Evolutionary conservation across 2,888 invertebrate genomes (phyloP).

Genomic region (Drosophila mercatorum): DNA sequence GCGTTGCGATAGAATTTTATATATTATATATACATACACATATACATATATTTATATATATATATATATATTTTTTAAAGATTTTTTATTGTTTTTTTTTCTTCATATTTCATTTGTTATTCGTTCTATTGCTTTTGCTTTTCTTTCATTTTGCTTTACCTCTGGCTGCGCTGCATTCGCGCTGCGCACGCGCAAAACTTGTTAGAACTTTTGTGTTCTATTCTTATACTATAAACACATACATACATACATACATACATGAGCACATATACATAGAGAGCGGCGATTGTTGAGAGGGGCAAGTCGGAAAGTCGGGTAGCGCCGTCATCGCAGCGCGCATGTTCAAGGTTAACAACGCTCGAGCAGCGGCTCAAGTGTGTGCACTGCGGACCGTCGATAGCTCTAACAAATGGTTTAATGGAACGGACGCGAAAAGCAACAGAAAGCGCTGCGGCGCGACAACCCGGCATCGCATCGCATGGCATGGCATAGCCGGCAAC

Average conservation of each 20-base stretch:
- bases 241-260: neutral
- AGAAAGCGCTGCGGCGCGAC: conserved; percentile 6
- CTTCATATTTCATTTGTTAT: conserved; percentile 40
- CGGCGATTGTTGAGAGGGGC: conserved; percentile 7
- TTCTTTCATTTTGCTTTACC: conserved; percentile 35
- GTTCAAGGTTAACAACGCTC: conserved; percentile 66
- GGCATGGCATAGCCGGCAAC: conserved; percentile 17
- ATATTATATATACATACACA: neutral
- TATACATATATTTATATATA: neutral
- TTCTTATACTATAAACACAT: conserved; percentile 31
- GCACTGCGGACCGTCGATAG: conserved; percentile 34
- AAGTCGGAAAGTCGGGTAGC: conserved; percentile 35
- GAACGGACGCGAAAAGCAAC: conserved; percentile 8
- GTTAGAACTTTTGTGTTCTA: conserved; percentile 60
- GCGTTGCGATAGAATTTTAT: neutral
- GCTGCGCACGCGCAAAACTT: conserved; percentile 71
- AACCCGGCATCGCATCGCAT: conserved; percentile 7
- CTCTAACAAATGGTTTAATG: conserved; percentile 25
- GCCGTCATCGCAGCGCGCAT: conserved; percentile 39
- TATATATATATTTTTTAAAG: conserved; percentile 14
- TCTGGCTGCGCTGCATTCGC: conserved; percentile 50
- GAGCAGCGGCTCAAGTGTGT: conserved; percentile 42
- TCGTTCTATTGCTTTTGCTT: conserved; percentile 39
- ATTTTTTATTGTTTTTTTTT: conserved; percentile 20
- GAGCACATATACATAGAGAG: neutral